phyloP scores from a whole-genome alignment of 2,888 invertebrate species.

The Hyposoter dolosus region DNA sequence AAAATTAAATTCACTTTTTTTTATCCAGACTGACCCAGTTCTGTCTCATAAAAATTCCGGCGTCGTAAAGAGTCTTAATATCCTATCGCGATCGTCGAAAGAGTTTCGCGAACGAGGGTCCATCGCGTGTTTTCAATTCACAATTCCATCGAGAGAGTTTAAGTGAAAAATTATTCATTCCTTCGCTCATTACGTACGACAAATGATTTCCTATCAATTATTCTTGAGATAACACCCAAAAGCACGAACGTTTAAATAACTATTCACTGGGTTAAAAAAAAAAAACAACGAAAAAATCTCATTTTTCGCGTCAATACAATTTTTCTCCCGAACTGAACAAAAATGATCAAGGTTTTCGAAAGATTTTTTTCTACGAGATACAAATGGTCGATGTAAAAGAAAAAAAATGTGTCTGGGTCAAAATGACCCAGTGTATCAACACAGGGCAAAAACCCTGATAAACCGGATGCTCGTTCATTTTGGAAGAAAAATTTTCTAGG shows the following conservation, averaged over 20 bases:
- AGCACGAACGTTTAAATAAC: too few species aligned
- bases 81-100: neutral
- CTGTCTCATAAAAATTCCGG: neutral
- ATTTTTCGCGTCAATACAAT: too few species aligned
- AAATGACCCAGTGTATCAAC: neutral
- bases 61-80: neutral
- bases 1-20: slow-evolving; percentile 20
- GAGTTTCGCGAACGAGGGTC: neutral
- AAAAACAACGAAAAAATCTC: too few species aligned
- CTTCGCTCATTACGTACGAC: neutral
- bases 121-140: neutral
- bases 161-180: neutral
- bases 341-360: too few species aligned
- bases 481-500: neutral
- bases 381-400: neutral
- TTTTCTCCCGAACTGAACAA: too few species aligned
- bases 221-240: too few species aligned
- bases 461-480: neutral
- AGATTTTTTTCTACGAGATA: neutral
- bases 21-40: neutral
- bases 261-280: too few species aligned
- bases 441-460: neutral
- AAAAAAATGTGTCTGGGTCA: neutral
- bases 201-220: neutral
- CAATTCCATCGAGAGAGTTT: neutral